Base-by-base conservation (phyloP, 2,888 invertebrate genomes). In the Notodonta dromedarius region DNA sequence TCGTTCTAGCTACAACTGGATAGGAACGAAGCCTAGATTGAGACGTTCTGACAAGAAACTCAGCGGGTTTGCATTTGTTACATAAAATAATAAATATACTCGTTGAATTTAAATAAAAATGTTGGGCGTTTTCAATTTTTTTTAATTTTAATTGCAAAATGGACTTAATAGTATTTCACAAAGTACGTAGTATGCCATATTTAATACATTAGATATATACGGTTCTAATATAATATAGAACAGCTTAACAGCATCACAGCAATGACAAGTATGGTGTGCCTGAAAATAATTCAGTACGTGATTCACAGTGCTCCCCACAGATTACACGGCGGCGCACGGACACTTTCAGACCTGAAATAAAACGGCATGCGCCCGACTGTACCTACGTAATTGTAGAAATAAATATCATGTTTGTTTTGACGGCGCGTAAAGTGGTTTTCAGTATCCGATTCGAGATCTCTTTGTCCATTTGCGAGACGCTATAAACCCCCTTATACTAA, bases 371-470 rank as follows among this genome's bases (percentile, higher is more conserved):
- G 11, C 57, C 16, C 42, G 40, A 52, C 52, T 56, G 59, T 70
- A 70, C 63, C 57, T 57, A 71, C 67, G 66, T 73, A 77, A 77
- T 76, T 77, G 75, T 77, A 77, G 67, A 76, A 76, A 76, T 77
- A 75, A 71, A 65, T 9, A 39, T 54, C 54, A 58, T 64, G 73
- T 68, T 63, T 76, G 74, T 75, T 70, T 67, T 64, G 73, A 66
- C 73, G 66, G 60, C 56, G 60, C 2, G 13, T 57, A 55, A 62
- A 73, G 74, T 66, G 68, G 56, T 54, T 76, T 56, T 50, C 40
- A 52, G 57, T 57, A 56, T 62, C 51, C 14, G 32, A 52, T 32
- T 52, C 32, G 6, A n/a, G 52, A 32, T 52, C 5, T 52, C 52
- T 52, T 52, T 32, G 52, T 52, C 12, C 52, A 13, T 52, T 52